phyloP scores from a whole-genome alignment of 2,113 vertebrate genomes.

The Notothenia coriiceps region DNA sequence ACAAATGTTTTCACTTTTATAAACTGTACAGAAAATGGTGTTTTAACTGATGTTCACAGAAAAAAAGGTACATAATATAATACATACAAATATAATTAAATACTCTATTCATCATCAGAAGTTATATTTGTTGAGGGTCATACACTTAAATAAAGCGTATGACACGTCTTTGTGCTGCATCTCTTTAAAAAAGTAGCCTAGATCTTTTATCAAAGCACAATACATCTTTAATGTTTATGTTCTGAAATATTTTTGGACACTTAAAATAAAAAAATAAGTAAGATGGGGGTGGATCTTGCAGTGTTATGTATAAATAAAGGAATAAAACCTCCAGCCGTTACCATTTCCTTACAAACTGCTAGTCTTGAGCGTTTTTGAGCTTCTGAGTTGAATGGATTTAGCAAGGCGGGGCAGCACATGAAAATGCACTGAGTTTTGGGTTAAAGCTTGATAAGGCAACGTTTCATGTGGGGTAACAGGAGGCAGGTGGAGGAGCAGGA shows the following conservation, averaged over 20 bases:
- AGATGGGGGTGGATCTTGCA: not conserved
- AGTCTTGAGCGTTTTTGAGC: slow-evolving; percentile 22
- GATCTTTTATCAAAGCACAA: no score
- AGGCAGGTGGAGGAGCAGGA: slow-evolving; percentile 16
- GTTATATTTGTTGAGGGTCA: no score
- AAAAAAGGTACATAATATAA: no score
- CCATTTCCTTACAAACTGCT: slow-evolving; percentile 26
- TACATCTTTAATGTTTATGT: no score
- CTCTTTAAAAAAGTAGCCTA: no score
- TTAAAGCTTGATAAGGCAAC: slow-evolving; percentile 46
- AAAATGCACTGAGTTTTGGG: slow-evolving; percentile 33
- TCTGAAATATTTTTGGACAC: slow-evolving; percentile 2
- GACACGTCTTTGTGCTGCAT: no score
- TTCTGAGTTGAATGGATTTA: slow-evolving; percentile 45
- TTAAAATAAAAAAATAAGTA: not conserved
- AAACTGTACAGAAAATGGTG: no score
- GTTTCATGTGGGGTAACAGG: slow-evolving; percentile 47
- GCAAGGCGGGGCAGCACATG: slow-evolving; percentile 26
- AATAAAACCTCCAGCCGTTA: slow-evolving; percentile 41
- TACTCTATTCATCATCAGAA: no score
- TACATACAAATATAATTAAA: no score
- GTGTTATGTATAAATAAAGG: slow-evolving; percentile 22
- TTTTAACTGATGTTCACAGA: no score
- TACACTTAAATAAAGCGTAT: no score
- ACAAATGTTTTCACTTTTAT: no score